Evolutionary conservation across 1,140 invertebrate genomes (phyloP), one percentile per base, ranked within the genome.

Genomic region (Caenorhabditis remanei): DNA sequence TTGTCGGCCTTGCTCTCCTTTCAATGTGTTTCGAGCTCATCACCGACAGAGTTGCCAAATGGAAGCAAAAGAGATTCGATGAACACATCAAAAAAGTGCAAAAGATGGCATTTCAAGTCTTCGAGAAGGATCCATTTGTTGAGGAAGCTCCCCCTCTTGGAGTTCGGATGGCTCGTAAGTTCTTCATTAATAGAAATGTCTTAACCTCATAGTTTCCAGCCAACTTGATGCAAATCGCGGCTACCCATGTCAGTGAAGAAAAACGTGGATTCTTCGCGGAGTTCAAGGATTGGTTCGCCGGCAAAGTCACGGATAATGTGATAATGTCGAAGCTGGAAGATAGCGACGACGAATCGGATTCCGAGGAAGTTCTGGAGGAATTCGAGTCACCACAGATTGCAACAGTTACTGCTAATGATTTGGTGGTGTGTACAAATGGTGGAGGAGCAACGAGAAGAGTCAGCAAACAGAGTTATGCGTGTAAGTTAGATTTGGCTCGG

Each of bases 1-100:
- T 92, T 21, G 86, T 92, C 67, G 91, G 91, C 4, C 84, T 92
- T n/a, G 91, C 91, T n/a, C 85, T 92, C 50, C 88, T 92, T 19
- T 92, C 91, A 40, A 92, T 92, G 91, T 92, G 92, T 83, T 88
- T 92, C 53, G 91, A 91, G 63, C 85, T 92, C 19, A 90, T 93
- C 16, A 84, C 83, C 3, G 55, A 63, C 41, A 32, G 58, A 48
- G 43, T 61, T 13, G 83, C 83, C 13, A 84, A 61, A 61, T 84
- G 58, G 58, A 84, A 84, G 58, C 32, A 58, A 84, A 84, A 61
- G 58, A 56, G 83, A n/a, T 86, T 92, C 3, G 87, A 92, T 75
- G 87, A 92, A 55, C 92, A 92, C 63, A 91, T 92, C 32, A 87
- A 91, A 14, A 91, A 92, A 84, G 89, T 92, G 0, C 91, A 92